These are phyloP conservation scores for Zalophus californianus DNA, from an alignment of 2,797 vertebrate species.

Conservation along the genomic window DNA sequence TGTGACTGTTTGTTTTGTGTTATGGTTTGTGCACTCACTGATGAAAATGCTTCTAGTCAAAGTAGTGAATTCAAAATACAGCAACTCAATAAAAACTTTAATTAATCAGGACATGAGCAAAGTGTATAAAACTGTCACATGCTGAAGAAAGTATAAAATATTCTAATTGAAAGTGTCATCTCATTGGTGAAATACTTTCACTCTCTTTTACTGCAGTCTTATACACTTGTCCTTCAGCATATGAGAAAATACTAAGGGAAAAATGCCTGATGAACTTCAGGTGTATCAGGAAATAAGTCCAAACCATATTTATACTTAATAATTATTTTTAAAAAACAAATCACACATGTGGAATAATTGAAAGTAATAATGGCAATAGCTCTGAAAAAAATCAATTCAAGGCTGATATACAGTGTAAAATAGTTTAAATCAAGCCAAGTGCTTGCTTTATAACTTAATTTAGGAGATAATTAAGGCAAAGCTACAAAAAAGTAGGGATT, in stretches of 20 bases:
- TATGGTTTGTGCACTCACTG: not conserved
- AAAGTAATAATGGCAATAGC: not conserved
- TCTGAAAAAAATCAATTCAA: not conserved
- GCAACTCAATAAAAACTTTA: slow-evolving; percentile 74
- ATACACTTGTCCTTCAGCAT: not conserved
- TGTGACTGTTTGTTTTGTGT: not conserved
- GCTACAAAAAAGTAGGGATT: not conserved
- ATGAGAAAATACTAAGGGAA: not conserved
- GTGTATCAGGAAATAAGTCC: not conserved
- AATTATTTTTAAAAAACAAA: not conserved
- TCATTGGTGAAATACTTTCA: slow-evolving; percentile 48
- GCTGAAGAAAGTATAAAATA: slow-evolving; percentile 67
- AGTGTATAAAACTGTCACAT: slow-evolving; percentile 67
- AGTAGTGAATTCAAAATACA: slow-evolving; percentile 60
- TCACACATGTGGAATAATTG: not conserved
- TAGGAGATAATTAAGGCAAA: not conserved
- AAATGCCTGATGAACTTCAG: not conserved
- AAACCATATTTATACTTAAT: not conserved
- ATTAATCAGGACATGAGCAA: slow-evolving; percentile 72
- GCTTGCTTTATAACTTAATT: not conserved
- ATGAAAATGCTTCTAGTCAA: slow-evolving; percentile 58
- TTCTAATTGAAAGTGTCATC: slow-evolving; percentile 75
- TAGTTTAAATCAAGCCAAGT: not conserved
- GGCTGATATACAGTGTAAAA: not conserved
- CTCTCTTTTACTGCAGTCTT: slow-evolving; percentile 36